Evolutionary conservation across 2,113 vertebrate species (phyloP), one percentile per base, ranked within the genome.

Genomic region (Tamias sibiricus): DNA sequence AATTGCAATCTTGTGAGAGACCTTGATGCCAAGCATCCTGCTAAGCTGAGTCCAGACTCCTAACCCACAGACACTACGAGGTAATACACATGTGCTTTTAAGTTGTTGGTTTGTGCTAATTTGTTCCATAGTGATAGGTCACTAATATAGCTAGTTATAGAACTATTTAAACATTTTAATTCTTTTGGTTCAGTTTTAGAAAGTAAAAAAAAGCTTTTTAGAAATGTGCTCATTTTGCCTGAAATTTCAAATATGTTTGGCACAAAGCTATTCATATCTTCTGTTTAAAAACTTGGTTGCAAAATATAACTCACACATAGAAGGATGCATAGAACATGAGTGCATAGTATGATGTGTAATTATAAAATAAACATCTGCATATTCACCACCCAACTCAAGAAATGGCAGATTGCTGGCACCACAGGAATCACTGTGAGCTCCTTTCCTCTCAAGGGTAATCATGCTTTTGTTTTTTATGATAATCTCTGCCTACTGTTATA

Each of bases 331-430:
- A 75, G 88, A 88, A 76, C 49, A 71, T 44, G 80, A 88, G 30
- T n/a, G 35, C 17, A 10, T 32, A 68, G 52, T 89, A 71, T 71
- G 42, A 95, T 49, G 32, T 85, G 75, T 52, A 84, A 68, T 93
- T 84, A 85, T 49, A 84, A 91, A 94, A 52, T 5, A 75, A 76
- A 89, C 82, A 86, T 87, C 91, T 71, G 37, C 57, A 42, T 62
- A 20, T 71, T 75, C 42, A 81, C 66, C 72, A 40, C n/a, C 83
- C 44, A 89, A 22, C 52, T 71, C 30, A 81, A 91, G 49, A 86
- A 87, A 85, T 0, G 6, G 79, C 86, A 74, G 64, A 84, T 30
- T 49, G 66, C 16, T 9, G 10, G 54, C 57, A n/a, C 47, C 26
- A 4, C 74, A 20, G 82, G 69, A 22, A 30, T 26, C 90, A 24